A percentile compares a stretch with the other conserved stretches of the same genome.
Evolutionary conservation across 2,113 vertebrate species (phyloP).

Genomic region (Speoplatyrhinus poulsoni): DNA sequence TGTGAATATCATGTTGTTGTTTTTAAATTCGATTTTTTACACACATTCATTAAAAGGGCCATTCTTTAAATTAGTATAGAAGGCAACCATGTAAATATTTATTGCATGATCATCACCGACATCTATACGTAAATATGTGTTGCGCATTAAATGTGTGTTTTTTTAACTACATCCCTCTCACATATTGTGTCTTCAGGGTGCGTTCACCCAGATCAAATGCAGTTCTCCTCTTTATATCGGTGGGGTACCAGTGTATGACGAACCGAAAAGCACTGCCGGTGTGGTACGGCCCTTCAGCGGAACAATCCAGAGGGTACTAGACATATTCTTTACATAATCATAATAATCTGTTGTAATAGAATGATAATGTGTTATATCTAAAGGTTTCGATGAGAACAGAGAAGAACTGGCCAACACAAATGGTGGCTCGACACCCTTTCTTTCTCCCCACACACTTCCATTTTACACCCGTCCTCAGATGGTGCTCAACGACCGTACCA

Average conservation of each 20-base stretch:
- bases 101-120: background rate
- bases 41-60: too few relatives aligned
- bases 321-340: background rate
- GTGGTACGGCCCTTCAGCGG: conserved; percentile 85
- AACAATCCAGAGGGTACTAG: conserved; percentile 89
- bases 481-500: conserved; percentile 84
- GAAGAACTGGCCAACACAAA: too few relatives aligned
- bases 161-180: background rate
- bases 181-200: conserved; percentile 78
- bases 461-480: conserved; percentile 68
- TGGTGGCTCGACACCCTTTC: background rate
- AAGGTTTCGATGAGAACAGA: too few relatives aligned
- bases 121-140: background rate
- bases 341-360: background rate
- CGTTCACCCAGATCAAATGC: conserved; percentile 97
- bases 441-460: background rate
- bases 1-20: background rate
- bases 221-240: conserved; percentile 91
- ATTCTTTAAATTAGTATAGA: too few relatives aligned
- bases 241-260: conserved; percentile 86
- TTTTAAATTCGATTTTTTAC: background rate
- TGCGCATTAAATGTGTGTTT: background rate
- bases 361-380: too few relatives aligned
- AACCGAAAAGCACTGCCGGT: conserved; percentile 85
- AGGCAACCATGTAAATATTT: background rate